These are phyloP conservation scores for Yoshiicerus persimilis DNA, from an alignment of 1,140 invertebrate genomes.

Conservation along the genomic window DNA sequence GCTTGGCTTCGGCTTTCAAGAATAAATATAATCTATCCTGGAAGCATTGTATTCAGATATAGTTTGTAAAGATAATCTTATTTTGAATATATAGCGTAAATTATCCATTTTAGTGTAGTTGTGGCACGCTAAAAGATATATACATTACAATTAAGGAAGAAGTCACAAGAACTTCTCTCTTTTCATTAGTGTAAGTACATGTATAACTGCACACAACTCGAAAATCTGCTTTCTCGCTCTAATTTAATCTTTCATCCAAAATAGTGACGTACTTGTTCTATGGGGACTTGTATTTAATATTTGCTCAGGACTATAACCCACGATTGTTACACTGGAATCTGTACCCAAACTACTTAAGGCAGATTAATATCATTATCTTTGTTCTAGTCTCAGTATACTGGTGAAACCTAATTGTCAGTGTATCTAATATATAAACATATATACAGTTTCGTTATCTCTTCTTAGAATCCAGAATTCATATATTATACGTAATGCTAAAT, in stretches of 20 bases:
- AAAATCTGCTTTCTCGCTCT: not conserved
- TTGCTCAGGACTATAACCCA: not conserved
- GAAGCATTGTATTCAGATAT: not conserved
- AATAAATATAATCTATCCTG: not conserved
- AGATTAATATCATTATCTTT: no score
- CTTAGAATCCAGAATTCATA: no score
- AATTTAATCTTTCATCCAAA: not conserved
- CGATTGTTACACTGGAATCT: not conserved
- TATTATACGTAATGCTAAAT: no score
- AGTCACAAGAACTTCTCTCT: not conserved
- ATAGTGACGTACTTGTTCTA: not conserved
- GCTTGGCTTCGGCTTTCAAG: not conserved
- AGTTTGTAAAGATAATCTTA: not conserved
- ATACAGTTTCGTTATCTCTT: no score
- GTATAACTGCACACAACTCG: not conserved
- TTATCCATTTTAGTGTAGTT: no score
- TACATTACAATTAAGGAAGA: no score
- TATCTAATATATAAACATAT: no score
- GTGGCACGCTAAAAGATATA: no score
- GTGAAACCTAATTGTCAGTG: no score
- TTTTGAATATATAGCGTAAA: no score
- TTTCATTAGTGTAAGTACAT: not conserved
- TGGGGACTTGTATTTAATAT: not conserved
- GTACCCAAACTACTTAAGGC: no score
- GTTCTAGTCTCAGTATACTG: no score